Base-by-base conservation (phyloP, 2,888 invertebrate species). In the Hoplodrina blanda region DNA sequence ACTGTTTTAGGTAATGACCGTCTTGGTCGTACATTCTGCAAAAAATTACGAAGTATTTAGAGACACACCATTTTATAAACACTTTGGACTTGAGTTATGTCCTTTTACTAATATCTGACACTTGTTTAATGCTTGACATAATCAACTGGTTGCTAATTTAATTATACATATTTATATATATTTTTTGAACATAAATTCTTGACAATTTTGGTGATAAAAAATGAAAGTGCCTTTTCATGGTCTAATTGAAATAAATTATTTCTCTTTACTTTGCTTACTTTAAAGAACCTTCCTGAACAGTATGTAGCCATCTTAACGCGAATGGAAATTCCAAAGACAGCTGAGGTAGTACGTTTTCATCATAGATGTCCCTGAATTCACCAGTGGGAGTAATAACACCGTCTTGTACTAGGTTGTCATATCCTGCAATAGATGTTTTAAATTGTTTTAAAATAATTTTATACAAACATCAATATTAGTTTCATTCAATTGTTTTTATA, bases 21-120 rank as follows among this genome's bases (percentile, higher is more conserved):
- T 87, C 62, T 55, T 76, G 63, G 41, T 92, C 90, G 62, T 89
- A 91, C 84, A 91, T 85, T 69, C 92, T 91, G 76, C n/a, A n/a
- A 44, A 89, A 85, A 44, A 20, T 49, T n/a, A 52, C 3, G 5
- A 50, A 50, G 5, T 13, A 41, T 8, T 41, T 41, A 41, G 8
- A 37, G 37, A 33, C 37, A 37, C 37, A 1, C 37, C 7, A 8
- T 37, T 7, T 37, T 37, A 8, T 37, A 8, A 37, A 8, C 37
- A 37, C 37, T 8, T 25, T 2, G 0, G 37, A 8, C 33, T 33
- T 33, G 5, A 37, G 25, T 25, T 25, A 25, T 25, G 25, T 25
- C 1, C 33, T 5, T 5, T 33, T 33, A 15, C 2, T 37, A 5
- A 1, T 52, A 15, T 13, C 3, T 7, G 3, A 3, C 4, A 41